Conservation (phyloP, 2,888 invertebrate species). For the Actias luna region DNA sequence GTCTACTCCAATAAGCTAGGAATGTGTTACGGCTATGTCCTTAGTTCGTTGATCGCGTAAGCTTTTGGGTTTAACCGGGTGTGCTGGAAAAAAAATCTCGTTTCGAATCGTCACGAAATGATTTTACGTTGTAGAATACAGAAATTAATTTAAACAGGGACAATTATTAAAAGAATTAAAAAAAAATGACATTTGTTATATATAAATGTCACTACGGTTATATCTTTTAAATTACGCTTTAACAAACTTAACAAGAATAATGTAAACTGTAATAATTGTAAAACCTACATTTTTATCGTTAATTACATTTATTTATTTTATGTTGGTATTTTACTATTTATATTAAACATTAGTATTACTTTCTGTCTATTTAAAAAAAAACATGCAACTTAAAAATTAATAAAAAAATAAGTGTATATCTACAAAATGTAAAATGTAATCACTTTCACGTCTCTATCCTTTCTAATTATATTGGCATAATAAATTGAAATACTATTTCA, state of each 20-base stretch:
- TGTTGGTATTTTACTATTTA: not conserved
- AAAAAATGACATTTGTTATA: no score
- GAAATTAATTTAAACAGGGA: no score
- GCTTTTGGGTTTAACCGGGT: conserved; percentile 26
- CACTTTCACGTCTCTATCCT: not conserved
- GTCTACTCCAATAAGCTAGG: conserved; percentile 48
- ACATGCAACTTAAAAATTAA: not conserved
- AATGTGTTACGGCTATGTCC: conserved; percentile 54
- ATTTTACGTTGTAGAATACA: no score
- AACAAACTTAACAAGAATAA: no score
- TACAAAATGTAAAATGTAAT: not conserved
- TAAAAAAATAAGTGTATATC: no score
- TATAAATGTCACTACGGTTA: no score
- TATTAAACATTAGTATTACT: not conserved
- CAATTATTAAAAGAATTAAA: no score
- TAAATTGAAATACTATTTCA: conserved; percentile 13
- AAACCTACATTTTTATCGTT: no score
- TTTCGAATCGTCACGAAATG: conserved; percentile 20
- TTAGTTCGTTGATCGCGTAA: conserved; percentile 56
- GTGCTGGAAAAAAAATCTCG: not conserved
- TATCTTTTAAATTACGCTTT: no score
- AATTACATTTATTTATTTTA: no score
- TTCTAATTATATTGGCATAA: conserved; percentile 3
- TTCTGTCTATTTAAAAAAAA: not conserved
- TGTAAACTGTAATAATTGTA: no score